phyloP scores from a whole-genome alignment of 2,888 invertebrate species.

The Cantharis rustica region DNA sequence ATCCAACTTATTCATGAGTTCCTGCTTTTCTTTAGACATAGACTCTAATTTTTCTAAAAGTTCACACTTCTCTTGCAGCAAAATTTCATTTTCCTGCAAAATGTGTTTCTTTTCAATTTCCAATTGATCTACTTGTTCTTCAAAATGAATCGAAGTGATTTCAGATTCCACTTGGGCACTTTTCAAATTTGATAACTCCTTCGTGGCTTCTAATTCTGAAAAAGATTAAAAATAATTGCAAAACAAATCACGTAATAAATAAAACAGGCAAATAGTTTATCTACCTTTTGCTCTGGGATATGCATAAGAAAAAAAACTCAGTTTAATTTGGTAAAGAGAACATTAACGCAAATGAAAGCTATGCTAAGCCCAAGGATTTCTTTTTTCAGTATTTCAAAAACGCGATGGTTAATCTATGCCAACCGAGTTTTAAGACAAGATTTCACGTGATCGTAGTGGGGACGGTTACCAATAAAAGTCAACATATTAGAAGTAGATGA shows the following conservation, averaged over 20 bases:
- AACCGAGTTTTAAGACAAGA: no score
- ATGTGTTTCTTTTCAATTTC: constrained; percentile 59
- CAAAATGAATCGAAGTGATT: constrained; percentile 77
- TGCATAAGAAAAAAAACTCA: constrained; percentile 21
- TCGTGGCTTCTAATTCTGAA: constrained; percentile 25
- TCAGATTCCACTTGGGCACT: constrained; percentile 72
- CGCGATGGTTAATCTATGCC: no score
- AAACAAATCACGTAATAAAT: background rate
- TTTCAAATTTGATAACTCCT: background rate
- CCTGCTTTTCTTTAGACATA: constrained; percentile 65
- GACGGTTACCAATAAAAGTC: no score
- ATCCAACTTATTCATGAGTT: constrained; percentile 65
- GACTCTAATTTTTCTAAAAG: constrained; percentile 61
- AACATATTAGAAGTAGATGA: no score
- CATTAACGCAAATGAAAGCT: constrained; percentile 26
- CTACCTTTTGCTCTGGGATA: constrained; percentile 27
- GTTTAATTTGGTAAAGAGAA: constrained; percentile 1
- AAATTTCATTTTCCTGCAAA: constrained; percentile 58
- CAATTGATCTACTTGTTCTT: constrained; percentile 71
- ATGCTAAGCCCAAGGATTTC: constrained; percentile 32
- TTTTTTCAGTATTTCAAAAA: no score
- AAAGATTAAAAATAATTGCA: constrained; percentile 7
- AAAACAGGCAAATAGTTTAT: constrained; percentile 7
- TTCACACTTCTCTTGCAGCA: constrained; percentile 61
- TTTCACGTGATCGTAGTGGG: no score